Evolutionary conservation across 1,140 invertebrate species (phyloP).

Genomic region (Tetragnatha versicolor): DNA sequence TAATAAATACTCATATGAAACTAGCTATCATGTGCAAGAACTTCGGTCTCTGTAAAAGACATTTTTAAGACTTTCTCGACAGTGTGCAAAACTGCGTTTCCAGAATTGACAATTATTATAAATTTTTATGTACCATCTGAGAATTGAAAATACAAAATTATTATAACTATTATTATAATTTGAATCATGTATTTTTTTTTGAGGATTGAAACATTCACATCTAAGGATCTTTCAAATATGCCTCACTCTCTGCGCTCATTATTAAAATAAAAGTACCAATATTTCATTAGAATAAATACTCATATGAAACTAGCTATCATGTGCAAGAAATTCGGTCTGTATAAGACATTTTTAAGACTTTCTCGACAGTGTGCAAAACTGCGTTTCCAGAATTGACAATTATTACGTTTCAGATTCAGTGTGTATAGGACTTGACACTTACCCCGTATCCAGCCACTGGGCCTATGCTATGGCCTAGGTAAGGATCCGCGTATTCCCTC

Average conservation of each 20-base stretch:
- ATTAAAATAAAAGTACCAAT: too few relatives aligned
- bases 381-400: slow-evolving; percentile 19
- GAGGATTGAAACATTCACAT: too few relatives aligned
- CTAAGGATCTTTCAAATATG: too few relatives aligned
- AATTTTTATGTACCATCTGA: too few relatives aligned
- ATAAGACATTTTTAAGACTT: not conserved
- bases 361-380: not conserved
- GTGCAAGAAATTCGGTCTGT: not conserved
- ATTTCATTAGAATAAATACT: too few relatives aligned
- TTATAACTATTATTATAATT: too few relatives aligned
- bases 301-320: not conserved
- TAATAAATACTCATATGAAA: too few relatives aligned
- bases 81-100: not conserved
- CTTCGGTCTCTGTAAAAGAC: not conserved
- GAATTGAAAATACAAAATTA: too few relatives aligned
- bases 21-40: not conserved
- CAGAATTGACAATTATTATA: slow-evolving; percentile 38
- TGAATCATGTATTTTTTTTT: too few relatives aligned
- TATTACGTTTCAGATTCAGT: slow-evolving; percentile 10
- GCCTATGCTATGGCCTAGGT: slow-evolving; percentile 93
- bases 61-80: slow-evolving; percentile 1
- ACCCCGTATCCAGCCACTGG: slow-evolving; percentile 95
- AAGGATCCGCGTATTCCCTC: slow-evolving; percentile 91
- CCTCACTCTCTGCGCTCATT: too few relatives aligned
- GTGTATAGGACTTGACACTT: slow-evolving; percentile 64